Conservation (phyloP, 2,888 invertebrate species). For the Melanostoma mellinum region DNA sequence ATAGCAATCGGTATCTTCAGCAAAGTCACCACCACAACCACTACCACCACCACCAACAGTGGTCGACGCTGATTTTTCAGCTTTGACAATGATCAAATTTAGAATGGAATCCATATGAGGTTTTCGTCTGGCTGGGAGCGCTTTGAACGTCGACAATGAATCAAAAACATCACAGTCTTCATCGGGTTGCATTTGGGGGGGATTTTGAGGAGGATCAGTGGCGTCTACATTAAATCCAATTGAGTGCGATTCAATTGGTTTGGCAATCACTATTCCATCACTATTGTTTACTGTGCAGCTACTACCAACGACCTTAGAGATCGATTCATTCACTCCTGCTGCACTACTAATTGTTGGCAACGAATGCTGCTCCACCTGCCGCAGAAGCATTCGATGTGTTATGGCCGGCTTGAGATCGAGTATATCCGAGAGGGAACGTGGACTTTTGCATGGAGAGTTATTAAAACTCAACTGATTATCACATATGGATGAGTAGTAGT, state of each 20-base stretch:
- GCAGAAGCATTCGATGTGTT: constrained; percentile 55
- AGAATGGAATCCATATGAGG: constrained; percentile 41
- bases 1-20: constrained; percentile 14
- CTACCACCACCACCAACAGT: not conserved
- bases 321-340: constrained; percentile 6
- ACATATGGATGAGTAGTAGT: constrained; percentile 79
- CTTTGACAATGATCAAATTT: constrained; percentile 50
- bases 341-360: constrained; percentile 29
- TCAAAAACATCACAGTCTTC: constrained; percentile 38
- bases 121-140: constrained; percentile 38
- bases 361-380: constrained; percentile 34
- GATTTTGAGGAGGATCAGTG: constrained; percentile 10
- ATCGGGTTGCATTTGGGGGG: constrained; percentile 36
- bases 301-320: constrained; percentile 34
- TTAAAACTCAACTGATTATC: constrained; percentile 79
- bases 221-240: constrained; percentile 77
- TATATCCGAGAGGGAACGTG: constrained; percentile 75
- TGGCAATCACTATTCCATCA: constrained; percentile 77
- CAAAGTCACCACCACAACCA: constrained; percentile 37
- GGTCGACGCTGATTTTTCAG: not conserved
- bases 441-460: constrained; percentile 78
- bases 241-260: constrained; percentile 77
- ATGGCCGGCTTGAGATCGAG: constrained; percentile 71
- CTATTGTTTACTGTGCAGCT: constrained; percentile 21
- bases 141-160: constrained; percentile 20